A percentile compares a stretch with the other conserved stretches of the same genome.
Conservation (phyloP, 2,113 vertebrate genomes). For the Tupaia chinensis region DNA sequence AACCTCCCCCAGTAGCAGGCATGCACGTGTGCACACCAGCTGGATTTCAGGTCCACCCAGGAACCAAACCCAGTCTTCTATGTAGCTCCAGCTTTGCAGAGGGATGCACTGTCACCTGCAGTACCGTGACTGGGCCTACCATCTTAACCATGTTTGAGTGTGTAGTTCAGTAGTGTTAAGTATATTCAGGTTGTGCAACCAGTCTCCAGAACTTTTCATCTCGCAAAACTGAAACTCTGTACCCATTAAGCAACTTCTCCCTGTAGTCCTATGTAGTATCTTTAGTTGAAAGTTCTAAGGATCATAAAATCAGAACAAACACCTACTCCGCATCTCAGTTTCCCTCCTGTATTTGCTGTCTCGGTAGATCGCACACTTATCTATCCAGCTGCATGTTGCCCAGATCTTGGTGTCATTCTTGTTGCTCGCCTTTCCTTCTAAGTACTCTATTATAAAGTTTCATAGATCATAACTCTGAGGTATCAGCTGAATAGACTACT, state of each 20-base stretch:
- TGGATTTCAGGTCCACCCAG: no score
- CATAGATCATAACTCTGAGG: background rate
- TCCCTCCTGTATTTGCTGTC: background rate
- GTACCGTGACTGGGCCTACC: no score
- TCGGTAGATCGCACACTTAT: accelerated
- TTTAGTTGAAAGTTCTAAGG: slow-evolving; percentile 24
- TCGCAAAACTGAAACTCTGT: background rate
- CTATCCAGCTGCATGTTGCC: background rate
- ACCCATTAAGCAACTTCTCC: background rate
- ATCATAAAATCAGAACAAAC: background rate
- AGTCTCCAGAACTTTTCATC: background rate
- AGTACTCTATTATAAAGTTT: background rate
- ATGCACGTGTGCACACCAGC: no score
- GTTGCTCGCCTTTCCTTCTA: background rate
- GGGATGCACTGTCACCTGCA: no score
- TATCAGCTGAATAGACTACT: background rate
- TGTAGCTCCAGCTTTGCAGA: no score
- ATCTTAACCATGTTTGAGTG: background rate
- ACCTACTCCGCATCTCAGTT: background rate
- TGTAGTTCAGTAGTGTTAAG: background rate
- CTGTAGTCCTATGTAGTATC: background rate
- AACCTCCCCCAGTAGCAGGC: no score
- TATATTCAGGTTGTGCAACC: background rate
- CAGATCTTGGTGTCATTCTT: background rate
- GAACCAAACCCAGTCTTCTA: no score